phyloP scores from a whole-genome alignment of 1,140 invertebrate species.

The Magallana gigas region DNA sequence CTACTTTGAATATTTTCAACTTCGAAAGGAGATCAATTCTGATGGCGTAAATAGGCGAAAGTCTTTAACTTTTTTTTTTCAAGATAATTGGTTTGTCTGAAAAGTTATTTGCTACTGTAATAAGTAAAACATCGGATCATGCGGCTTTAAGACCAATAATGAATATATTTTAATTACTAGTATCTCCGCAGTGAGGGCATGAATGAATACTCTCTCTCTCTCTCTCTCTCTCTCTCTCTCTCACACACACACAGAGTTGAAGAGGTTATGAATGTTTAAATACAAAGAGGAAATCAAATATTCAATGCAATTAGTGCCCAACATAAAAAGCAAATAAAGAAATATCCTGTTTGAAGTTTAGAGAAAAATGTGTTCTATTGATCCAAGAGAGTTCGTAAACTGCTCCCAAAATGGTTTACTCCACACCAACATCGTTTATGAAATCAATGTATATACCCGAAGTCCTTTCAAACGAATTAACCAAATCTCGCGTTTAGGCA shows the following conservation, averaged over 20 bases:
- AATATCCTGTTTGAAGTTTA: neutral
- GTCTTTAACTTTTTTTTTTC: no score
- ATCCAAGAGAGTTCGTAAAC: neutral
- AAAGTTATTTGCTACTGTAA: no score
- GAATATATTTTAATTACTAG: no score
- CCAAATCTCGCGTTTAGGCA: conserved; percentile 2
- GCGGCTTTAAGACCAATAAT: no score
- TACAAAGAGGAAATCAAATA: conserved; percentile 9
- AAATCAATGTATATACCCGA: neutral
- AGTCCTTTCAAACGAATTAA: conserved; percentile 20
- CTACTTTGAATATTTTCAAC: no score
- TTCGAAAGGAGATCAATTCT: no score
- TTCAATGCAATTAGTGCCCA: neutral
- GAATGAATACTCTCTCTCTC: neutral
- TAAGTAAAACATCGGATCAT: no score
- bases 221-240: conserved; percentile 14
- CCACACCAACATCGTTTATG: neutral
- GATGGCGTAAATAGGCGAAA: no score
- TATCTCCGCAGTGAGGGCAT: no score
- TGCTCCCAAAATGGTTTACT: neutral
- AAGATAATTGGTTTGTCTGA: no score
- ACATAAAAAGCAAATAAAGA: conserved; percentile 21
- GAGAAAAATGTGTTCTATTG: conserved; percentile 10
- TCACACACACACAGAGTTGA: neutral
- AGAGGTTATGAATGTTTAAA: neutral